Evolutionary conservation across 1,140 invertebrate species (phyloP).

Genomic region (Drosophila triauraria): DNA sequence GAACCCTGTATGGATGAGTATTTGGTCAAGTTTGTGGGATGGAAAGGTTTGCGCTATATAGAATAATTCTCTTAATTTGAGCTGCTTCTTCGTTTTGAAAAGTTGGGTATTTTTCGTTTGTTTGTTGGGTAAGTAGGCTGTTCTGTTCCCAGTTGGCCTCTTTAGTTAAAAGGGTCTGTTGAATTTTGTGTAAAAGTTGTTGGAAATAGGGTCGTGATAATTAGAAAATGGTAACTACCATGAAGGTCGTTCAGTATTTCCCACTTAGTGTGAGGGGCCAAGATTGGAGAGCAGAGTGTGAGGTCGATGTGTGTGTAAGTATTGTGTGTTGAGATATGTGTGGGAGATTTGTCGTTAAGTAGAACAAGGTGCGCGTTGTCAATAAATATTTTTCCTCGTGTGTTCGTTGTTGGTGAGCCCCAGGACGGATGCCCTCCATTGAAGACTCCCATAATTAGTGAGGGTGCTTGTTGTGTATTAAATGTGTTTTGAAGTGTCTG

Average conservation of each 20-base stretch:
- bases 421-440: conserved; percentile 25
- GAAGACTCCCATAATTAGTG: conserved; percentile 29
- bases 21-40: conserved; percentile 25
- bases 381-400: conserved; percentile 21
- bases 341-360: neutral
- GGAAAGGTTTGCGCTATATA: conserved; percentile 8
- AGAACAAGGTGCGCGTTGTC: neutral
- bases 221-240: conserved; percentile 29
- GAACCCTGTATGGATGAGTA: conserved; percentile 3
- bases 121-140: neutral
- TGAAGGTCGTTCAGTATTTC: conserved; percentile 37
- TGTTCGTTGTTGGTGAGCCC: conserved; percentile 2
- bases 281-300: conserved; percentile 5
- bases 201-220: conserved; percentile 29
- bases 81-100: conserved; percentile 10
- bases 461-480: conserved; percentile 4
- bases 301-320: neutral
- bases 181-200: conserved; percentile 4
- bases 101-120: neutral
- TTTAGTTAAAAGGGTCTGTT: conserved; percentile 10
- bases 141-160: conserved; percentile 19
- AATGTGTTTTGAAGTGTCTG: too few relatives aligned
- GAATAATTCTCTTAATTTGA: conserved; percentile 20
- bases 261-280: conserved; percentile 23
- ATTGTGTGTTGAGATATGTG: neutral